A percentile compares a stretch with the other conserved stretches of the same genome.
Conservation (phyloP, 2,113 vertebrate species). For the Electrona antarctica region DNA sequence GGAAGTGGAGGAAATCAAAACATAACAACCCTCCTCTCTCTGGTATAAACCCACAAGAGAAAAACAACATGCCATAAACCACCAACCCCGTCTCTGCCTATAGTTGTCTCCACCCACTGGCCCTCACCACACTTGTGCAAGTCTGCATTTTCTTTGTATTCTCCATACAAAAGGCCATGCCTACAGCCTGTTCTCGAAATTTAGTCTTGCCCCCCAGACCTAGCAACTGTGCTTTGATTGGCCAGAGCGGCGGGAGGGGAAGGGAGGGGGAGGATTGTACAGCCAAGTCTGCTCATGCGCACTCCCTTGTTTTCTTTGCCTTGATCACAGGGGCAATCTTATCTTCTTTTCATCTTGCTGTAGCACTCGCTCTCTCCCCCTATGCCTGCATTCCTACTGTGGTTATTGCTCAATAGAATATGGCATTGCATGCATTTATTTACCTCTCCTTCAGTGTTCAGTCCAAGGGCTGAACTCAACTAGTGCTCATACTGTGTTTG, state of each 20-base stretch:
- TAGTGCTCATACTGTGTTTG: not conserved
- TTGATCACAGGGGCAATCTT: constrained; percentile 63
- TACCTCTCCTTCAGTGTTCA: not conserved
- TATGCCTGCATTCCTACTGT: not conserved
- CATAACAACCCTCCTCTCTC: constrained; percentile 26
- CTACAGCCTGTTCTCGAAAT: constrained; percentile 64
- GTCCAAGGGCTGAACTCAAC: not conserved
- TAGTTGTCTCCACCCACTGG: constrained; percentile 41
- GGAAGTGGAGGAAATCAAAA: constrained; percentile 34
- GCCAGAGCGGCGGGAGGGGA: constrained; percentile 56
- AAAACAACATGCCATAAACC: constrained; percentile 17
- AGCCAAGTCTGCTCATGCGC: constrained; percentile 55
- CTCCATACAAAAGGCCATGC: constrained; percentile 60
- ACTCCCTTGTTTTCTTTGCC: constrained; percentile 67
- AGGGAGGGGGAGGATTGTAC: constrained; percentile 45
- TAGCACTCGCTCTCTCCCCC: constrained; percentile 15
- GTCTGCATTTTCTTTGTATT: constrained; percentile 64
- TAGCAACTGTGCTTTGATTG: constrained; percentile 82
- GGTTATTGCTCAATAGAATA: not conserved
- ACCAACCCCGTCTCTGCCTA: constrained; percentile 4
- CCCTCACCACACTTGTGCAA: constrained; percentile 44
- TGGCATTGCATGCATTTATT: not conserved
- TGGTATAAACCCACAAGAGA: constrained; percentile 3
- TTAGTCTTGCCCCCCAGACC: constrained; percentile 45
- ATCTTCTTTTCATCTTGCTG: constrained; percentile 57